Base-by-base conservation (phyloP, 2,888 invertebrate species). In the Pollenia labialis region DNA sequence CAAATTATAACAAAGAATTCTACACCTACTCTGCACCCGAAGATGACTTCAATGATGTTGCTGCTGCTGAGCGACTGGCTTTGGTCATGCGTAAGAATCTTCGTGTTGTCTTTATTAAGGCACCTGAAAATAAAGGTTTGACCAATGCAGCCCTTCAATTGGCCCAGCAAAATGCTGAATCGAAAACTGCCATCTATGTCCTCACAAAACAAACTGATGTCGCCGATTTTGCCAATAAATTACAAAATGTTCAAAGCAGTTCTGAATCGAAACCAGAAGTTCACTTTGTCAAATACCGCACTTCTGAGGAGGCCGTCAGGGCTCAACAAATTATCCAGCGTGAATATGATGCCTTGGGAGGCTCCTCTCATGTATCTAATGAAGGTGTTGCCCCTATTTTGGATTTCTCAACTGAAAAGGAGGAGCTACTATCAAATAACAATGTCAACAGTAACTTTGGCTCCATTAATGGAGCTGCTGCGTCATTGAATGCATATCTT, bases 221-320 rank as follows among this genome's bases (percentile, higher is more conserved):
- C 7, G 85, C 89, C n/a, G 89, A 90, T 77, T 85, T 91, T 81
- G 90, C 89, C 80, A 90, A 81, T 88, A 89, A 89, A 42, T 69
- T 91, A 52, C 90, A 91, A 68, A 56, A 85, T 32, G 75, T 91
- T 60, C 89, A 90, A 75, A 88, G 87, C 79, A 89, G 87, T 82
- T 87, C 68, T 72, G 89, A 88, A 76, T 89, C 90, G 81, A 91
- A 90, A 85, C 92, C 92, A 79, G 92, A 92, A 82, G 92, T 92
- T 9, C 91, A 91, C 88, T 92, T 92, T 82, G 90, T 92, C 84
- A 92, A 92, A 88, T 92, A 92, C 88, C 92, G 91, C 66, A 92
- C 91, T 1, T 89, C 90, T 0, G 91, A 91, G 85, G 92, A 92
- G 89, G 92, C 92, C 75, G 88, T 88, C 77, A 90, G 90, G 18